Percentiles rank a stretch among this genome's conserved stretches.
These are phyloP conservation scores for Dione vanillae DNA, from an alignment of 2,888 invertebrate species.

Conservation along the genomic window DNA sequence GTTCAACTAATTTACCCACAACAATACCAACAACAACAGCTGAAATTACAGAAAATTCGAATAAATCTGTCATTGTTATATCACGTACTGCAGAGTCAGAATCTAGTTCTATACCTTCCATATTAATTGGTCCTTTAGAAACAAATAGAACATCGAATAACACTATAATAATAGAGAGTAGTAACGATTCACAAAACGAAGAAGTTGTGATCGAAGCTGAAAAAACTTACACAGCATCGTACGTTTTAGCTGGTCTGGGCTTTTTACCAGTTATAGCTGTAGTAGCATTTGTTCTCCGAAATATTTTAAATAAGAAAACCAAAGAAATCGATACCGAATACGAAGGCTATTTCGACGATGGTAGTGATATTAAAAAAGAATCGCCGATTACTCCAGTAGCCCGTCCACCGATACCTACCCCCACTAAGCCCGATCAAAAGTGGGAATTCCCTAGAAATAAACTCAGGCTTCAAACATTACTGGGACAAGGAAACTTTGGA, in stretches of 20 bases:
- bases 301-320: constrained; percentile 81
- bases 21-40: constrained; percentile 46
- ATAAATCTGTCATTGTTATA: constrained; percentile 69
- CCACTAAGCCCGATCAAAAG: constrained; percentile 83
- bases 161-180: constrained; percentile 56
- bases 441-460: constrained; percentile 92
- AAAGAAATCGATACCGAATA: constrained; percentile 84
- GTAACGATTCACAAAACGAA: constrained; percentile 66
- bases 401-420: constrained; percentile 81
- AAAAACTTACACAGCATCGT: constrained; percentile 85
- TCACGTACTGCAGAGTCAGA: constrained; percentile 74
- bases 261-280: constrained; percentile 85
- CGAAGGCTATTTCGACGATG: constrained; percentile 85
- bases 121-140: constrained; percentile 53
- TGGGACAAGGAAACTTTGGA: constrained; percentile 94
- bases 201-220: constrained; percentile 84
- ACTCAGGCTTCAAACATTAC: constrained; percentile 89
- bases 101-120: constrained; percentile 63
- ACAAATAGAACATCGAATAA: constrained; percentile 55
- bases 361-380: constrained; percentile 79
- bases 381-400: constrained; percentile 82
- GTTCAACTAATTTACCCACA: constrained; percentile 41
- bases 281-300: constrained; percentile 82
- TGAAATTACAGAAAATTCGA: constrained; percentile 56
- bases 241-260: constrained; percentile 85